Base-by-base conservation (phyloP, 2,888 invertebrate species). In the Drosophila recens region DNA sequence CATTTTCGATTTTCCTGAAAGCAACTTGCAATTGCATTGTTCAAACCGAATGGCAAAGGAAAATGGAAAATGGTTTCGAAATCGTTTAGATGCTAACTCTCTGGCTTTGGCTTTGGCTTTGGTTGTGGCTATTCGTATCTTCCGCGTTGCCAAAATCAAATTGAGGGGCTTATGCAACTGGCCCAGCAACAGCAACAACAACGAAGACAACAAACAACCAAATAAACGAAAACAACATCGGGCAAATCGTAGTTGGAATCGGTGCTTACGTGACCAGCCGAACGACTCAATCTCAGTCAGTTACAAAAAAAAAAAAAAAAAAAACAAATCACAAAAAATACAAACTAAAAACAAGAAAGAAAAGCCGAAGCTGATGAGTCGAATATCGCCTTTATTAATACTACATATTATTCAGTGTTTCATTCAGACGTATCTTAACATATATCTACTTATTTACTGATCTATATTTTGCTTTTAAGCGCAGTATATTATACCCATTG, bases 71-170 rank as follows among this genome's bases (percentile, higher is more conserved):
- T 58, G 67, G 53, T 72, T 75, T 67, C 72, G 67, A 77, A 76
- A 75, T 75, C 67, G 72, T 51, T 68, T 77, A 72, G 68, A 76
- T 76, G 78, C 62, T 62, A 69, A 62, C 75, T 68, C 62, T 46
- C 52, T 46, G 58, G 59, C 64, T 61, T 33, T 68, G 54, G 56
- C 72, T 65, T 9, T 51, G 58, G 43, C 53, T 46, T n/a, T 61
- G 52, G 40, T 48, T 51, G 34, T 40, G 33, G 78, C 69, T 27
- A 8, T 30, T 71, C 72, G 78, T 70, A 79, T 79, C 80, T 80
- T 79, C 79, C 79, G 77, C 80, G 80, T 79, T 75, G 85, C 82
- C 82, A 82, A 82, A 84, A 84, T 79, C 73, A 84, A 84, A 81
- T 75, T 75, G 71, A 66, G 75, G 63, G 57, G 79, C 79, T 82